A percentile compares a stretch with the other conserved stretches of the same genome.
Evolutionary conservation across 2,888 invertebrate species (phyloP).

Genomic region (Molorchus minor): DNA sequence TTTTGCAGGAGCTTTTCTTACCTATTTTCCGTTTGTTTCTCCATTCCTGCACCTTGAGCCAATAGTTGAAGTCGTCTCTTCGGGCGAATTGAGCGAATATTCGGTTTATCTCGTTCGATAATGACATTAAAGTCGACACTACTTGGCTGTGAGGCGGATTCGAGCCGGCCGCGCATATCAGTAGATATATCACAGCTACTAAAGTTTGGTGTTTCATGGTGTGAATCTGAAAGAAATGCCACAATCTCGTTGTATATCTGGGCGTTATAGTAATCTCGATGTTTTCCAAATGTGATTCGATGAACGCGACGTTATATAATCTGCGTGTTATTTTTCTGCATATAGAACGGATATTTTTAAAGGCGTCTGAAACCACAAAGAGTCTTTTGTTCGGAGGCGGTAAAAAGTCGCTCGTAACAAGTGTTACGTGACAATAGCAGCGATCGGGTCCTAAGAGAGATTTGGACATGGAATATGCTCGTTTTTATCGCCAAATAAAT

Average conservation of each 20-base stretch:
- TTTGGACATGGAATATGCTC: too few relatives aligned
- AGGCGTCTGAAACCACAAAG: too few relatives aligned
- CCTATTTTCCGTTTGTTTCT: not conserved
- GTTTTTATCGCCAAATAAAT: too few relatives aligned
- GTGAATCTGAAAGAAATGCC: not conserved
- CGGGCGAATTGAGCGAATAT: not conserved
- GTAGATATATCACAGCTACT: slow-evolving; percentile 1
- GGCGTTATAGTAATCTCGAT: not conserved
- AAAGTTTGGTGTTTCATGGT: slow-evolving; percentile 5
- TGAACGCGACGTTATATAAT: too few relatives aligned
- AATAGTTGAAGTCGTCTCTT: slow-evolving; percentile 6
- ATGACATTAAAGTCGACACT: not conserved
- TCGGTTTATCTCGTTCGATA: slow-evolving; percentile 3
- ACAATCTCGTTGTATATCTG: not conserved
- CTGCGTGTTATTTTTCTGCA: too few relatives aligned
- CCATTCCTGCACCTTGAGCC: not conserved
- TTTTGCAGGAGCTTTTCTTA: too few relatives aligned
- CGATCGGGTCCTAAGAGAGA: too few relatives aligned
- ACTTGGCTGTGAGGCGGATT: not conserved
- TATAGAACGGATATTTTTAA: too few relatives aligned
- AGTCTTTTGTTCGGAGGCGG: too few relatives aligned
- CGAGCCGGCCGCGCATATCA: not conserved
- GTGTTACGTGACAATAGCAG: too few relatives aligned
- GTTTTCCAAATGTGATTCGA: not conserved
- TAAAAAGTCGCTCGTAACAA: too few relatives aligned